Evolutionary conservation across 2,797 vertebrate species (phyloP), one percentile per base, ranked within the genome.

Genomic region (Rhinophrynus dorsalis): DNA sequence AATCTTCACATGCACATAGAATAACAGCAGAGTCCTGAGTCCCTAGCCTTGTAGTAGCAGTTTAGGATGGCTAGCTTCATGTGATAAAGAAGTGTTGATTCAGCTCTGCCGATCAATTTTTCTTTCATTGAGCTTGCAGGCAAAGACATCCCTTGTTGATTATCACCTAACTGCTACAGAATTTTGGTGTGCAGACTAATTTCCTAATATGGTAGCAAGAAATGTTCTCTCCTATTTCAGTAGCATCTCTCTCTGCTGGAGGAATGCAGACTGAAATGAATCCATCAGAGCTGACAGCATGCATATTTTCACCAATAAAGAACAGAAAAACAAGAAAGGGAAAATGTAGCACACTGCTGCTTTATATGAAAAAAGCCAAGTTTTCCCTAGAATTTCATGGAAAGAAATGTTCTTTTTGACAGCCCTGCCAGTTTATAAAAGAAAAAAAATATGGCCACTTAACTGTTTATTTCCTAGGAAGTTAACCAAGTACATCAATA

Each of bases 201-300:
- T 26, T 88, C 90, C 90, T 89, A 90, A 90, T 90, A 90, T 83
- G 87, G 89, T 78, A 86, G 75, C 8, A 0, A 42, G 44, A 75
- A 79, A 86, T 77, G 62, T 81, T 87, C 78, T 81, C 79, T 84
- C 62, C 56, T 69, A 67, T 77, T 83, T 88, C 82, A 86, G 87
- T 75, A 47, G 3, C 68, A 76, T 84, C 84, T 76, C 79, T 83
- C 84, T 83, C 82, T 63, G 82, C 79, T 74, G 69, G 77, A 80
- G 83, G 85, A 89, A 90, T 86, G 83, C 66, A 70, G 75, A 15
- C 1, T 76, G 77, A 76, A 80, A 58, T 59, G 77, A 84, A 75
- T 66, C 84, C 77, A 78, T 81, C 78, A 37, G 78, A 80, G 80
- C 77, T 79, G 79, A 84, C 80, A 82, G 75, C 68, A 75, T 57